Conservation (phyloP, 2,797 vertebrate species). For the Microtus agrestis region DNA sequence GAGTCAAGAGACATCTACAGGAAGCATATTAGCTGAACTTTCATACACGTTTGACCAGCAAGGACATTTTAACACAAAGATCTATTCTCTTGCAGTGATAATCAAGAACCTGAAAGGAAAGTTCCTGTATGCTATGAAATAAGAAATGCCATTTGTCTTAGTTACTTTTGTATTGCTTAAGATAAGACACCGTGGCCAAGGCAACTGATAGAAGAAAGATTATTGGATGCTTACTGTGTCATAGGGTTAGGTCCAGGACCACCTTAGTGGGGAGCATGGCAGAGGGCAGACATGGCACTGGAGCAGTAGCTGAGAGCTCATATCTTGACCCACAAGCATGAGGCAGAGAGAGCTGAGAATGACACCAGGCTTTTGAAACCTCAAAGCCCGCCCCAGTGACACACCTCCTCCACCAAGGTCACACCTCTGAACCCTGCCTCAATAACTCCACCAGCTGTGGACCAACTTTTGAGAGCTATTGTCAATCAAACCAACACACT, state of each 20-base stretch:
- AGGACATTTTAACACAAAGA: not conserved
- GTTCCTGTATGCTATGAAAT: conserved; percentile 7
- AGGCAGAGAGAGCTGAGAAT: not conserved
- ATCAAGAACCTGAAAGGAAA: not conserved
- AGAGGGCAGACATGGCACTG: no score
- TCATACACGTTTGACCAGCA: not conserved
- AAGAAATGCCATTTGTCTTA: not conserved
- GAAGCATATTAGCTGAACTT: conserved; percentile 15
- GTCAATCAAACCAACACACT: not conserved
- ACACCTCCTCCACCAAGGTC: not conserved
- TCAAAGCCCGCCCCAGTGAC: not conserved
- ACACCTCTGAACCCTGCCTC: not conserved
- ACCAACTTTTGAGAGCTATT: not conserved
- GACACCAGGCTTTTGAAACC: not conserved
- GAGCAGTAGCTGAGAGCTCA: not conserved
- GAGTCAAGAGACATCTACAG: conserved; percentile 2
- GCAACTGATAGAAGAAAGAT: not conserved
- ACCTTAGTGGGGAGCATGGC: not conserved
- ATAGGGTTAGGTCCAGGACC: not conserved
- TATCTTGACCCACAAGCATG: not conserved
- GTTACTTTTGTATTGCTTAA: not conserved
- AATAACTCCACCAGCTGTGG: not conserved
- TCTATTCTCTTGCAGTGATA: not conserved
- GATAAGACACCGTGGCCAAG: not conserved
- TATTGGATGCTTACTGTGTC: not conserved